Base-by-base conservation (phyloP, 1,140 invertebrate species). In the Portunus trituberculatus region DNA sequence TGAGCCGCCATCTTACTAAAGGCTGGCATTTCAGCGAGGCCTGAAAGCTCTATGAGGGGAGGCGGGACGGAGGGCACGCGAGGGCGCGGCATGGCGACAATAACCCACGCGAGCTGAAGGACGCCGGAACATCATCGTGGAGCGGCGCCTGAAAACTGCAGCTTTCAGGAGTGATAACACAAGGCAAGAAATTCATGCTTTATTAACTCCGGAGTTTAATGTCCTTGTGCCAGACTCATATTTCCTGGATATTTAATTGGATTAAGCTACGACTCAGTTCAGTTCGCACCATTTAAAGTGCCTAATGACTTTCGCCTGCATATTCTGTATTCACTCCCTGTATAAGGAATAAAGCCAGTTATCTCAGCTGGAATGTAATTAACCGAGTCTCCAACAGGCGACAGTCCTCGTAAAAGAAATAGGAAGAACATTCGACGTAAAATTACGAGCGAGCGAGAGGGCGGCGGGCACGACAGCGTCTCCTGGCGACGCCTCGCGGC, bases 231-330 rank as follows among this genome's bases (percentile, higher is more conserved):
- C n/a, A 76, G 67, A n/a, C 67, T 76, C 67, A 76, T 76, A 76
- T 76, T 76, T 76, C n/a, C 67, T n/a, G 67, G 67, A 76, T 76
- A 76, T 76, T 76, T 76, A 76, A 76, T 76, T 76, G 67, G 67
- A 76, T n/a, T 25, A n/a, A 76, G 67, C 67, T 76, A 76, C 67
- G 67, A 76, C 67, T 76, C 67, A 76, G 67, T 76, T 76, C 67
- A 76, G 67, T 76, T 76, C 20, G 67, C 67, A 76, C 67, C 67
- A 76, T 76, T 76, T 76, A 76, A 25, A 76, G 67, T n/a, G 67
- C 25, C 67, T 76, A 76, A 76, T 76, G 67, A 76, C 67, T n/a
- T 25, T 76, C 67, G 67, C 67, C 67, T 76, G 67, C 67, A 76
- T 76, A 76, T 76, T 76, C 67, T 76, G 67, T 76, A 76, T 76